Evolutionary conservation across 2,113 vertebrate genomes (phyloP).

Genomic region (Eulemur rufifrons): DNA sequence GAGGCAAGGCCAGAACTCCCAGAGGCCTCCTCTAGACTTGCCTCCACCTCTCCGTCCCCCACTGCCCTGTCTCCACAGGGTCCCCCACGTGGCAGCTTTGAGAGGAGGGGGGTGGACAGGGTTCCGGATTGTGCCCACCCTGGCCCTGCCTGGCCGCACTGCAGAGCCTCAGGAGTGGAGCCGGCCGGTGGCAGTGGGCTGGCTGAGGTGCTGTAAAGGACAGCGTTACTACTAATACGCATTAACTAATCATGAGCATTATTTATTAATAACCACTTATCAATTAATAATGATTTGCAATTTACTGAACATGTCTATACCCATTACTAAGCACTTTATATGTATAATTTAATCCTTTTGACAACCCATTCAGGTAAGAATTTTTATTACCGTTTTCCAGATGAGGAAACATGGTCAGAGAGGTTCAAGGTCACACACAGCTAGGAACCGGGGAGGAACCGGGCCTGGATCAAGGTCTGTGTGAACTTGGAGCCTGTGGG

Average conservation of each 20-base stretch:
- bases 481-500: background rate
- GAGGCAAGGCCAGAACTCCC: conserved; percentile 1
- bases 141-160: background rate
- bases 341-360: conserved; percentile 59
- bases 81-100: background rate
- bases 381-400: conserved; percentile 38
- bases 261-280: conserved; percentile 46
- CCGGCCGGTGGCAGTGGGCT: background rate
- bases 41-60: background rate
- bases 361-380: conserved; percentile 42
- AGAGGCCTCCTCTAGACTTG: background rate
- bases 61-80: background rate
- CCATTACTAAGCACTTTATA: conserved; percentile 14
- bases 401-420: conserved; percentile 20
- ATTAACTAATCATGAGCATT: conserved; percentile 39
- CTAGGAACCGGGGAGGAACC: background rate
- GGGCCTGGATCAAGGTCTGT: background rate
- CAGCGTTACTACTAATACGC: background rate
- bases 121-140: background rate
- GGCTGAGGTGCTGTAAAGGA: background rate
- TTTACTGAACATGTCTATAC: conserved; percentile 29
- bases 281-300: conserved; percentile 43
- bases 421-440: background rate
- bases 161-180: background rate
- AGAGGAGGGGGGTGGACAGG: too few relatives aligned